phyloP scores from a whole-genome alignment of 2,888 invertebrate genomes.

The Pristionchus entomophagus region DNA sequence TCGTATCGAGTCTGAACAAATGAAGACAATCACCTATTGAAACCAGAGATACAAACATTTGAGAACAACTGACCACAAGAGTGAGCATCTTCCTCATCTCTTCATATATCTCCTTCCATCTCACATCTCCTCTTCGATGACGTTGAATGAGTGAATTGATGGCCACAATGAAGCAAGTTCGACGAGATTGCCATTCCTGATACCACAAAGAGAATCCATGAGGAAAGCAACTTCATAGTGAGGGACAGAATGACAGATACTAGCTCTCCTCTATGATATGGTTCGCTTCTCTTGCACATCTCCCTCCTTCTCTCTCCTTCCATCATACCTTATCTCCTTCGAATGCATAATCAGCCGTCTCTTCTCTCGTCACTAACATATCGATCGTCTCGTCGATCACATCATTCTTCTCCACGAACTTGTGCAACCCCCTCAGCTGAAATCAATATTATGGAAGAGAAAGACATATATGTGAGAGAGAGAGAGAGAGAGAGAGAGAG shows the following conservation, averaged over 20 bases:
- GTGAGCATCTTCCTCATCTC: conserved; percentile 30
- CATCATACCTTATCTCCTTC: not conserved
- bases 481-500: too few relatives aligned
- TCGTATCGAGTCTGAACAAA: not conserved
- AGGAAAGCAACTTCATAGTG: not conserved
- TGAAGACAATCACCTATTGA: too few relatives aligned
- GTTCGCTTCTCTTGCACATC: too few relatives aligned
- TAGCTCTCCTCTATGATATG: too few relatives aligned
- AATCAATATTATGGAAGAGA: not conserved
- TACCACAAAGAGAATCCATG: not conserved
- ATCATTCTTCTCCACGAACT: not conserved
- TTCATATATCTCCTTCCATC: not conserved
- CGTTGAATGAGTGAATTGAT: conserved; percentile 36
- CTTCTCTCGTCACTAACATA: conserved; percentile 4
- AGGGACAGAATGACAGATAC: not conserved
- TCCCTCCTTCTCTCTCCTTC: not conserved
- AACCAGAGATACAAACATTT: too few relatives aligned
- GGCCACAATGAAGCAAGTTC: not conserved
- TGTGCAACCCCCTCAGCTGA: not conserved
- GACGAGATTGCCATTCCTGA: not conserved
- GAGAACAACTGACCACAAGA: not conserved
- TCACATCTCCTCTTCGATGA: not conserved
- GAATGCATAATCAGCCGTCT: not conserved
- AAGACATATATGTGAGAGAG: too few relatives aligned
- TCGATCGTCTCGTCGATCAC: conserved; percentile 18